A percentile compares a stretch with the other conserved stretches of the same genome.
Evolutionary conservation across 2,888 invertebrate genomes (phyloP).

Genomic region (Sinotaia quadrata): DNA sequence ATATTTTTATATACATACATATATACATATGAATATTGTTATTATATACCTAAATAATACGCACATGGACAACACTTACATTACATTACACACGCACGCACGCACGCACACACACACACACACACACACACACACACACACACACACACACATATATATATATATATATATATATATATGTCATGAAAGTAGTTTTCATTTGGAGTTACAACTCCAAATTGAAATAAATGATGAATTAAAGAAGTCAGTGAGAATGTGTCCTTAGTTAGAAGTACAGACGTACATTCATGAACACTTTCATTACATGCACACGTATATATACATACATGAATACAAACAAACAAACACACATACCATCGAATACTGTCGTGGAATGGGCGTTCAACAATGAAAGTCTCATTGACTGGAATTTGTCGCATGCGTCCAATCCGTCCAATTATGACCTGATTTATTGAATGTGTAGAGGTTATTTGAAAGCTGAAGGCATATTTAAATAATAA

Average conservation of each 20-base stretch:
- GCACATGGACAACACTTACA: too few relatives aligned
- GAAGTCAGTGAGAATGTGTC: too few relatives aligned
- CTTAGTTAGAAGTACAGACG: too few relatives aligned
- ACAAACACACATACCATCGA: conserved; percentile 15
- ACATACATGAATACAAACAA: neutral
- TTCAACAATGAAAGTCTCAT: neutral
- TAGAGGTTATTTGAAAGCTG: too few relatives aligned
- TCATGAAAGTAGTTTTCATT: too few relatives aligned
- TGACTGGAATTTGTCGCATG: conserved; percentile 1
- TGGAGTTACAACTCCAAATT: too few relatives aligned
- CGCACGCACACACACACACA: conserved; percentile 12
- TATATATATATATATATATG: neutral
- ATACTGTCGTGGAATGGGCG: conserved; percentile 13
- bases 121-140: conserved; percentile 11
- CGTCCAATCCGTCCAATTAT: conserved; percentile 11
- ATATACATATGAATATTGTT: neutral
- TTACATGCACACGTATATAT: neutral
- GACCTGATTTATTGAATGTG: too few relatives aligned
- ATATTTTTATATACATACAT: too few relatives aligned
- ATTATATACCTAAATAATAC: neutral
- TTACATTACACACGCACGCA: conserved; percentile 9
- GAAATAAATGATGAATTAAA: too few relatives aligned
- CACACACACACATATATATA: conserved; percentile 4
- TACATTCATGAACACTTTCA: too few relatives aligned
- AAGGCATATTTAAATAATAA: too few relatives aligned